Conservation (phyloP, 2,797 vertebrate genomes). For the Melanotaenia boesemani region DNA sequence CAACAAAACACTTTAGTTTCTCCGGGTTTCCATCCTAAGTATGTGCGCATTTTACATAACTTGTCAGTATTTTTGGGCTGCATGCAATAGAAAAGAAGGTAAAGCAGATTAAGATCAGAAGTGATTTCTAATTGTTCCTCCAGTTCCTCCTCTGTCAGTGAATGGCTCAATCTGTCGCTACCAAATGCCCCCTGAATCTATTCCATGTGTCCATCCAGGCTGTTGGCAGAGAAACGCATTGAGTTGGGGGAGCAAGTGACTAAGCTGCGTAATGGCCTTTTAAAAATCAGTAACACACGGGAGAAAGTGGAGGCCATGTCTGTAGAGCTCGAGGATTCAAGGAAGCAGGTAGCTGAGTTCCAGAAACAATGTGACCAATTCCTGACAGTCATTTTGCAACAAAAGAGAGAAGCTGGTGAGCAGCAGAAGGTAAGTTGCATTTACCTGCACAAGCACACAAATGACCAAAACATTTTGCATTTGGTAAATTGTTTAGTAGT, state of each 20-base stretch:
- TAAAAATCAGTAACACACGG: conserved; percentile 90
- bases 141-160: background rate
- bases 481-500: background rate
- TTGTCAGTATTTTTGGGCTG: background rate
- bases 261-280: conserved; percentile 88
- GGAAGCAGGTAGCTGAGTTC: conserved; percentile 87
- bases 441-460: background rate
- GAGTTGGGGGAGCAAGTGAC: conserved; percentile 88
- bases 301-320: conserved; percentile 91
- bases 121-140: background rate
- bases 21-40: background rate
- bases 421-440: conserved; percentile 85
- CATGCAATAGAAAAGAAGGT: background rate
- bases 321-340: conserved; percentile 88
- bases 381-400: conserved; percentile 87
- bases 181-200: background rate
- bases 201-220: conserved; percentile 65
- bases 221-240: conserved; percentile 88
- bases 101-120: background rate
- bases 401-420: conserved; percentile 88
- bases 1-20: background rate
- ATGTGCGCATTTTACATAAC: background rate
- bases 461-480: background rate
- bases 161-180: background rate
- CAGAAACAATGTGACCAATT: conserved; percentile 90